Conservation (phyloP, 2,797 vertebrate species). For the Notolepis coatsorum region DNA sequence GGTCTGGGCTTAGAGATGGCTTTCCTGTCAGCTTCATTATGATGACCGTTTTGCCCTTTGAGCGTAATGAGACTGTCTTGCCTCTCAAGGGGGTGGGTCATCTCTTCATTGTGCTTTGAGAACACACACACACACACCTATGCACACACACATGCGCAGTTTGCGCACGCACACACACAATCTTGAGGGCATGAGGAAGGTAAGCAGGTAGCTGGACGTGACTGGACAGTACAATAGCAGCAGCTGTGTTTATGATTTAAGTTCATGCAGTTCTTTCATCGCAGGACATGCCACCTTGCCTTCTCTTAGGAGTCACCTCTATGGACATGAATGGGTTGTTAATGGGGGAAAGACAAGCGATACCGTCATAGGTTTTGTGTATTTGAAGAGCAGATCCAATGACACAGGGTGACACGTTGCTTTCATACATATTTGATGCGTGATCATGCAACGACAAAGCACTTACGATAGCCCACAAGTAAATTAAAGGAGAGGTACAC, state of each 20-base stretch:
- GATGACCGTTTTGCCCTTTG: conserved; percentile 79
- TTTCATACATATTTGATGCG: conserved; percentile 66
- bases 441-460: conserved; percentile 42
- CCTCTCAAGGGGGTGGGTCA: conserved; percentile 32
- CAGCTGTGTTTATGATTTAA: conserved; percentile 62
- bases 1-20: conserved; percentile 53
- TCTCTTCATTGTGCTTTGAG: conserved; percentile 13
- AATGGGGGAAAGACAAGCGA: conserved; percentile 40
- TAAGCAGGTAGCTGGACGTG: conserved; percentile 48
- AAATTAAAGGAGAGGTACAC: background rate
- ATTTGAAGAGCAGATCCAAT: conserved; percentile 29
- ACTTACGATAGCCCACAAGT: conserved; percentile 21
- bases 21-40: conserved; percentile 74
- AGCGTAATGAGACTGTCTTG: conserved; percentile 71
- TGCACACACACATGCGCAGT: conserved; percentile 13
- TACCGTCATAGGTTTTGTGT: background rate
- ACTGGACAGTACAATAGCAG: conserved; percentile 57
- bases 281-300: conserved; percentile 22
- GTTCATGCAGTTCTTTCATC: conserved; percentile 23
- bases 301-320: conserved; percentile 75
- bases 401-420: conserved; percentile 57
- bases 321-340: conserved; percentile 45
- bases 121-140: conserved; percentile 9
- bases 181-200: conserved; percentile 43
- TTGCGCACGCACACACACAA: conserved; percentile 10